phyloP scores from a whole-genome alignment of 2,888 invertebrate species.

The Allolobophora icterica region DNA sequence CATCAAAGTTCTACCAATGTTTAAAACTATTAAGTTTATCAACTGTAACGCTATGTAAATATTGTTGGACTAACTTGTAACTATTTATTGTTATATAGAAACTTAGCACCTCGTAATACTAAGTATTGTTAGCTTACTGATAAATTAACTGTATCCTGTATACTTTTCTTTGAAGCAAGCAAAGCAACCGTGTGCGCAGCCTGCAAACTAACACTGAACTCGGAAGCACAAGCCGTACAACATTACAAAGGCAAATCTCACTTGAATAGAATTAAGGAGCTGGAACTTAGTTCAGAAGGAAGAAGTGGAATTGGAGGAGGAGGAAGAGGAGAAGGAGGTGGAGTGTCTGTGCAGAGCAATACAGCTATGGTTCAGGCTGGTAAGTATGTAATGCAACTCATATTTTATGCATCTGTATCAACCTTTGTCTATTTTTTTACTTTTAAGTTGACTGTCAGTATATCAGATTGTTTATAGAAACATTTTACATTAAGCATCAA shows the following conservation, averaged over 20 bases:
- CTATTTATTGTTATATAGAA: background rate
- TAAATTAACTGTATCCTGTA: background rate
- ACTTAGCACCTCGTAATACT: background rate
- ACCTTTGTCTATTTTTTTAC: background rate
- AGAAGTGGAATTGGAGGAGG: background rate
- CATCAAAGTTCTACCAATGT: background rate
- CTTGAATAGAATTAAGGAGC: background rate
- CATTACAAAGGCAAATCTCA: slow-evolving; percentile 11
- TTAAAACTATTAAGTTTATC: background rate
- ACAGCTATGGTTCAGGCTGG: background rate
- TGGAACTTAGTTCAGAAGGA: background rate
- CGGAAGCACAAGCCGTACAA: background rate
- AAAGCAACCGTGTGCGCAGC: background rate
- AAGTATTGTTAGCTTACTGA: background rate
- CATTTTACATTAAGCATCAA: no score
- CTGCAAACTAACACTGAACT: background rate
- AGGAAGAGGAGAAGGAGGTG: background rate
- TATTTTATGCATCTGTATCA: background rate
- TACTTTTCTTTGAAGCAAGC: background rate
- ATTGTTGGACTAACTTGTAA: background rate
- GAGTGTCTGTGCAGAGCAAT: background rate
- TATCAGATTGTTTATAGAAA: no score
- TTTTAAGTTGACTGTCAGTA: background rate
- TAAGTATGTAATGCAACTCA: background rate
- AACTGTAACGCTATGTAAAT: background rate